A percentile compares a stretch with the other conserved stretches of the same genome.
phyloP scores from a whole-genome alignment of 2,888 invertebrate species.

The Thymelicus acteon region DNA sequence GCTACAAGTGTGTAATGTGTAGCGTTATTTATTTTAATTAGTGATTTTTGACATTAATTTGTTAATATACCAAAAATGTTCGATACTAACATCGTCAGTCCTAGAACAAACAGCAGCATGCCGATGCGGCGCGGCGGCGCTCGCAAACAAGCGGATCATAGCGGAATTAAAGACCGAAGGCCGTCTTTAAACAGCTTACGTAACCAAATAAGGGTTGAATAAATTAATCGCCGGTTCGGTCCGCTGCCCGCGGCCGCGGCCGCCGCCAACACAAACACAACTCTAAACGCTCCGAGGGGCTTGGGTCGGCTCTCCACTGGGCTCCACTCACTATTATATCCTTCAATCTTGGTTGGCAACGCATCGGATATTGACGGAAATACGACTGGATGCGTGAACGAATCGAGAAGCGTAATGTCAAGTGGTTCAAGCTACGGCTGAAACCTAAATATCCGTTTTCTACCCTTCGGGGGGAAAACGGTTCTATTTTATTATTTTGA shows the following conservation, averaged over 20 bases:
- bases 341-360: too few relatives aligned
- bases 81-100: not conserved
- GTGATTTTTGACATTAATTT: too few relatives aligned
- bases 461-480: too few relatives aligned
- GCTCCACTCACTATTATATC: not conserved
- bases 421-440: too few relatives aligned
- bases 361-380: too few relatives aligned
- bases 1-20: too few relatives aligned
- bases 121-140: not conserved
- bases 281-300: constrained; percentile 15
- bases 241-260: not conserved
- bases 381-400: too few relatives aligned
- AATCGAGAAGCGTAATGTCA: too few relatives aligned
- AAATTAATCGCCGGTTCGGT: constrained; percentile 33
- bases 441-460: too few relatives aligned
- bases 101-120: not conserved
- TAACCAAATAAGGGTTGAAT: constrained; percentile 37
- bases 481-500: too few relatives aligned
- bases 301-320: constrained; percentile 2
- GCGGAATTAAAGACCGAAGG: constrained; percentile 31
- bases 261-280: constrained; percentile 31
- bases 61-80: not conserved
- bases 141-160: constrained; percentile 18
- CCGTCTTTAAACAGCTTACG: constrained; percentile 37
- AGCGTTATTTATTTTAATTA: too few relatives aligned